These are phyloP conservation scores for Zelostemma sp. DNA, from an alignment of 1,140 invertebrate species.

Conservation along the genomic window DNA sequence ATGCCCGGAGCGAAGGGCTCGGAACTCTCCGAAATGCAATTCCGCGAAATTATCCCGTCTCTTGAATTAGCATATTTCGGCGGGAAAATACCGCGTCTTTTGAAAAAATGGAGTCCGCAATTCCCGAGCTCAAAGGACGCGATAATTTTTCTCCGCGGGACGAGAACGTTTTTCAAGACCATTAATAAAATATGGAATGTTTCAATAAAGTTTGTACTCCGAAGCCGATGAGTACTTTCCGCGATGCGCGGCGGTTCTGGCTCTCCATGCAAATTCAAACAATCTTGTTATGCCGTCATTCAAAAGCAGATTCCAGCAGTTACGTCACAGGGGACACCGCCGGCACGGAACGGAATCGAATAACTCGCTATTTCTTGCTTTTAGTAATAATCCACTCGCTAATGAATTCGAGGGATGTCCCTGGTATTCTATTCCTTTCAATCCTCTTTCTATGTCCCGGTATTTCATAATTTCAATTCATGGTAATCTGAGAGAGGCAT, in stretches of 20 bases:
- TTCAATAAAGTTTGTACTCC: too few relatives aligned
- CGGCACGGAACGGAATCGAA: slow-evolving; percentile 20
- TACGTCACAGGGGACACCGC: slow-evolving; percentile 24
- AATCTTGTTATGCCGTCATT: slow-evolving; percentile 41
- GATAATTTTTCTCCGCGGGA: too few relatives aligned
- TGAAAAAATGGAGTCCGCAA: neutral
- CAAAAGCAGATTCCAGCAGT: slow-evolving; percentile 34
- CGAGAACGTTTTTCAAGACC: too few relatives aligned
- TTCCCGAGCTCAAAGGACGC: too few relatives aligned
- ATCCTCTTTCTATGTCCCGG: too few relatives aligned
- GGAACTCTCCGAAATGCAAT: too few relatives aligned
- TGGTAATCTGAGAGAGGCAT: too few relatives aligned
- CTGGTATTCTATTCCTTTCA: slow-evolving; percentile 31
- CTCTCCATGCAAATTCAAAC: slow-evolving; percentile 33
- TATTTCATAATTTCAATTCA: too few relatives aligned
- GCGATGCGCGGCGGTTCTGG: slow-evolving; percentile 19
- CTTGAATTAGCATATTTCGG: neutral
- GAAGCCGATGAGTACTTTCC: too few relatives aligned
- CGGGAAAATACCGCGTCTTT: neutral
- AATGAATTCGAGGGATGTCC: slow-evolving; percentile 21
- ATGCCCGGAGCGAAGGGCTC: too few relatives aligned
- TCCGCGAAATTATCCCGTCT: too few relatives aligned
- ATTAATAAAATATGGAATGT: too few relatives aligned
- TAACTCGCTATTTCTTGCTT: slow-evolving; percentile 30
- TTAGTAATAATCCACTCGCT: slow-evolving; percentile 36